Percentiles rank a stretch among this genome's conserved stretches.
phyloP scores from a whole-genome alignment of 92 coral and sea anemone species.

The Umimayanthus chanpuru region DNA sequence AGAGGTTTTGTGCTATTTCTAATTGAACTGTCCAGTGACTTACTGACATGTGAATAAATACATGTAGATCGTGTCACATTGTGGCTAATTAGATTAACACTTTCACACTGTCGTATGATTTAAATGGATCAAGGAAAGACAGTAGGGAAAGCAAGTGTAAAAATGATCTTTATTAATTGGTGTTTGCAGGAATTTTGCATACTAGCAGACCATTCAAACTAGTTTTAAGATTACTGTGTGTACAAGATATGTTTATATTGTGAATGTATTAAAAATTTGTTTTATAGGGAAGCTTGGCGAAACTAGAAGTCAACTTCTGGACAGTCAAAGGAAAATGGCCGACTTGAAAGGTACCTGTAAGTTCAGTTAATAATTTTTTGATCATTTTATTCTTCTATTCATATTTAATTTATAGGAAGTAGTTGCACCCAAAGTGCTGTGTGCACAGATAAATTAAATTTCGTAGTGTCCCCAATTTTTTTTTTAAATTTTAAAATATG shows the following conservation, averaged over 20 bases:
- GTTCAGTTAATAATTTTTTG: not conserved
- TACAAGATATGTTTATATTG: too few relatives aligned
- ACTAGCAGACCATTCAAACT: not conserved
- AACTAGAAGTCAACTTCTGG: conserved; percentile 59
- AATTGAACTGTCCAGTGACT: too few relatives aligned
- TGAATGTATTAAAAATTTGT: not conserved
- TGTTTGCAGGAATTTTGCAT: not conserved
- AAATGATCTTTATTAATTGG: not conserved
- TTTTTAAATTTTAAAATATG: too few relatives aligned
- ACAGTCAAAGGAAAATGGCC: conserved; percentile 60
- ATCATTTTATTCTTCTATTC: not conserved
- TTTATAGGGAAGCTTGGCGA: conserved; percentile 76
- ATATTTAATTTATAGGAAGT: not conserved
- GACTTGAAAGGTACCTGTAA: conserved; percentile 52
- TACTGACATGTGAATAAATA: too few relatives aligned
- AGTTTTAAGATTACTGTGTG: not conserved
- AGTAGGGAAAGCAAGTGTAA: too few relatives aligned
- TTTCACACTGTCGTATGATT: not conserved
- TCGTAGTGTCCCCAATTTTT: not conserved
- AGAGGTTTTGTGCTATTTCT: too few relatives aligned
- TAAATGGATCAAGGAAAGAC: not conserved
- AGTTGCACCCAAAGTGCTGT: not conserved
- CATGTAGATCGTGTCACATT: too few relatives aligned
- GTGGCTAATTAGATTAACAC: too few relatives aligned
- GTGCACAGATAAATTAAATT: not conserved